A percentile compares a stretch with the other conserved stretches of the same genome.
phyloP scores from a whole-genome alignment of 2,797 vertebrate species.

The Triplophysa yarkandensis region DNA sequence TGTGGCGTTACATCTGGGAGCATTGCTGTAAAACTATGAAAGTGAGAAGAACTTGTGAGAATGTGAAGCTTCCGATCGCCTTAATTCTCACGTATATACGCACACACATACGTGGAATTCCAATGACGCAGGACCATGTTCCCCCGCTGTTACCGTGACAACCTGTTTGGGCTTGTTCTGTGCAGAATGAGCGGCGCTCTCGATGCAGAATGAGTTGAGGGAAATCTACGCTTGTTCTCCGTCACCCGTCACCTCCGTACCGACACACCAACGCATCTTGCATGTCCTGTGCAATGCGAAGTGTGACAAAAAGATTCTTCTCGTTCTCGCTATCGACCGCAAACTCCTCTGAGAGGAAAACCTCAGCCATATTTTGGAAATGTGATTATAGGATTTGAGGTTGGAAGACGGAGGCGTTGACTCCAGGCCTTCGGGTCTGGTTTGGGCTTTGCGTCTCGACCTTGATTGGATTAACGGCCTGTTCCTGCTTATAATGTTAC shows the following conservation, averaged over 20 bases:
- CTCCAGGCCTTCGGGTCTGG: conserved; percentile 14
- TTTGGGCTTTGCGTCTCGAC: conserved; percentile 12
- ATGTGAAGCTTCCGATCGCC: not conserved
- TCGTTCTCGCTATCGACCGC: conserved; percentile 26
- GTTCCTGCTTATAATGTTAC: conserved; percentile 26
- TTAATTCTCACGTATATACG: conserved; percentile 19
- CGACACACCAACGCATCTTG: not conserved
- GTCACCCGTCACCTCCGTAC: conserved; percentile 21
- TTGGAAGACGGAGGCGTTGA: conserved; percentile 9
- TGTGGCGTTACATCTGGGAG: too few species aligned
- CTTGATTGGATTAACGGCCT: conserved; percentile 27
- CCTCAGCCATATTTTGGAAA: conserved; percentile 46
- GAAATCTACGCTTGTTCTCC: conserved; percentile 8
- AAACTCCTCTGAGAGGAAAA: conserved; percentile 39
- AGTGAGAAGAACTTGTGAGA: conserved; percentile 1
- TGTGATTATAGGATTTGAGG: conserved; percentile 40
- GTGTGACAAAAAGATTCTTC: conserved; percentile 3
- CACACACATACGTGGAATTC: conserved; percentile 47
- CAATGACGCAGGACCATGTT: conserved; percentile 55
- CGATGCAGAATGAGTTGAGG: conserved; percentile 14
- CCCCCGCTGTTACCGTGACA: conserved; percentile 50
- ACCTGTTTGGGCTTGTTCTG: conserved; percentile 45
- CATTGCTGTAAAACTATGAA: conserved; percentile 24
- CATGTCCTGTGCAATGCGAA: not conserved
- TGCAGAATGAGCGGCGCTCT: conserved; percentile 12